A percentile compares a stretch with the other conserved stretches of the same genome.
These are phyloP conservation scores for Melieria picta DNA, from an alignment of 2,888 invertebrate genomes.

Conservation along the genomic window DNA sequence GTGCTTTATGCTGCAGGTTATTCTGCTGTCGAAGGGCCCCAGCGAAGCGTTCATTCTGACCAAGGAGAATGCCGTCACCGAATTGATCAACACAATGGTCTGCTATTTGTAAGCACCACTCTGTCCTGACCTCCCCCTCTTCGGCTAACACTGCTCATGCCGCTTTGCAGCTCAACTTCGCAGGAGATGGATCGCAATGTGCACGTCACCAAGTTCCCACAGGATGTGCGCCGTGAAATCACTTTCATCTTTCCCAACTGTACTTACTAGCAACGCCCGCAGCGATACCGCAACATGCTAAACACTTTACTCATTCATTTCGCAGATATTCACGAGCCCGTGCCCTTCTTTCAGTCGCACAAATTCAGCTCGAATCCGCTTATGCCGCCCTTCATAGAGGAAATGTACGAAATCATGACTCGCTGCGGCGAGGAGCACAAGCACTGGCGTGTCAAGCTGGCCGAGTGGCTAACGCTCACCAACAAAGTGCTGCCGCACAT, in stretches of 20 bases:
- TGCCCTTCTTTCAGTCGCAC: slow-evolving; percentile 65
- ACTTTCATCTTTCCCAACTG: slow-evolving; percentile 86
- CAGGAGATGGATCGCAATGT: slow-evolving; percentile 77
- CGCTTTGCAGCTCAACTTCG: slow-evolving; percentile 74
- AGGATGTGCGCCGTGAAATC: slow-evolving; percentile 80
- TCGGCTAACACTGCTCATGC: not conserved
- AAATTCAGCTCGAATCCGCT: slow-evolving; percentile 49
- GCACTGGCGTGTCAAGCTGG: slow-evolving; percentile 51
- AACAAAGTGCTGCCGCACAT: slow-evolving; percentile 51
- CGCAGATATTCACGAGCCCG: slow-evolving; percentile 80
- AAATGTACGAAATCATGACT: slow-evolving; percentile 51
- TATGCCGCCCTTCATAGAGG: slow-evolving; percentile 46
- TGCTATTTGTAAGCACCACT: slow-evolving; percentile 55
- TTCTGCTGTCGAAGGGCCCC: slow-evolving; percentile 82
- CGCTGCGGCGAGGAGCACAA: slow-evolving; percentile 44
- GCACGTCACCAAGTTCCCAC: slow-evolving; percentile 79
- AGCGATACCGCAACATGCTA: no score
- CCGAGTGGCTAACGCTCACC: slow-evolving; percentile 49
- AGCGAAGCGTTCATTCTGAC: slow-evolving; percentile 78
- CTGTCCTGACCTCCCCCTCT: not conserved
- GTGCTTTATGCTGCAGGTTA: slow-evolving; percentile 81
- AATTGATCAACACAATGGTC: slow-evolving; percentile 68
- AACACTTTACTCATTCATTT: slow-evolving; percentile 21
- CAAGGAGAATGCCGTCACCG: slow-evolving; percentile 75
- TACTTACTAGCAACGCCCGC: slow-evolving; percentile 41